Evolutionary conservation across 2,797 vertebrate species (phyloP).

Genomic region (Staurois parvus): DNA sequence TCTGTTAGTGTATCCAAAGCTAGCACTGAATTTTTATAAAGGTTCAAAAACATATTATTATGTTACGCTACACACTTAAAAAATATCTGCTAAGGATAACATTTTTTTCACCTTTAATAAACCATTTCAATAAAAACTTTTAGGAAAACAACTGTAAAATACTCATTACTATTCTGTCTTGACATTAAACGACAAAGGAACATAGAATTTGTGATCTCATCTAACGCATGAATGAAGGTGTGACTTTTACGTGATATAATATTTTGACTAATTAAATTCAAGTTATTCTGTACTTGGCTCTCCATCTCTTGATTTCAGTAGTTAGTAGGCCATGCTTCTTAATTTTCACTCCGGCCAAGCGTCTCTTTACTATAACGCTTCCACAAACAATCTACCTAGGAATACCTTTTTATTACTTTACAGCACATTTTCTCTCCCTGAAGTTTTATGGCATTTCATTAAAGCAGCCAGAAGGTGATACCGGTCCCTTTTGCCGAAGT

Average conservation of each 20-base stretch:
- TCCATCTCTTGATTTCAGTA: background rate
- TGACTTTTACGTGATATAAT: constrained; percentile 26
- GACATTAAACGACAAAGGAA: too few species aligned
- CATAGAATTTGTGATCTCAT: too few species aligned
- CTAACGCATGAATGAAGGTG: background rate
- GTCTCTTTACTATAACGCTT: constrained; percentile 61
- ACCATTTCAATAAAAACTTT: too few species aligned
- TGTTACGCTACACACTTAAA: too few species aligned
- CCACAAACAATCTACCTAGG: constrained; percentile 71
- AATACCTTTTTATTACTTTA: constrained; percentile 83
- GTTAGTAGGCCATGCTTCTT: constrained; percentile 50
- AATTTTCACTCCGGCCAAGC: constrained; percentile 48
- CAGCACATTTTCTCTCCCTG: constrained; percentile 80
- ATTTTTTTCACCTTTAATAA: too few species aligned
- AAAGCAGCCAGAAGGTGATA: constrained; percentile 84
- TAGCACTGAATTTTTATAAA: too few species aligned
- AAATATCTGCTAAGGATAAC: too few species aligned
- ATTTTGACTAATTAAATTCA: constrained; percentile 40
- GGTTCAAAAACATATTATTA: too few species aligned
- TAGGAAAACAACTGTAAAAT: too few species aligned
- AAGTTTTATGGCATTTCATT: constrained; percentile 86
- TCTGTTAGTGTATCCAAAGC: too few species aligned
- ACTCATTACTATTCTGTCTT: too few species aligned
- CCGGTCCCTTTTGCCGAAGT: constrained; percentile 82
- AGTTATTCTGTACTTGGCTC: background rate